phyloP scores from a whole-genome alignment of 2,888 invertebrate genomes.

The Bibio marci region DNA sequence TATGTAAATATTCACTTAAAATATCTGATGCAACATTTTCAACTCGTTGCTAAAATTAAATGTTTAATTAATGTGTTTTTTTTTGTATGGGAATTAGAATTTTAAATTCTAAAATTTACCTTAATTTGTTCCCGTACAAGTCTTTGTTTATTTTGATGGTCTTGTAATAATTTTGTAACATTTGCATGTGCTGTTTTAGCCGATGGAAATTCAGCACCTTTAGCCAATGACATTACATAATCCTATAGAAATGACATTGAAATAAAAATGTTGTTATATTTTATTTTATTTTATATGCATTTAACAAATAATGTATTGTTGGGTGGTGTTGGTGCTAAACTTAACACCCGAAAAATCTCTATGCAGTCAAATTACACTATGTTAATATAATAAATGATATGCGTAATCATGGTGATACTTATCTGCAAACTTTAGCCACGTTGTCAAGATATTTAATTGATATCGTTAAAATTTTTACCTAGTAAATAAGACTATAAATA shows the following conservation, averaged over 20 bases:
- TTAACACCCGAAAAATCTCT: too few species aligned
- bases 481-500: too few species aligned
- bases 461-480: too few species aligned
- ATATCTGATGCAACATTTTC: constrained; percentile 23
- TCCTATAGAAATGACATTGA: constrained; percentile 11
- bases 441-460: too few species aligned
- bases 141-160: constrained; percentile 18
- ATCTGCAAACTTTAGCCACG: too few species aligned
- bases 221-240: constrained; percentile 26
- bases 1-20: constrained; percentile 24
- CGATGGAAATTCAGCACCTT: constrained; percentile 14
- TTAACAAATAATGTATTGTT: not conserved
- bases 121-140: constrained; percentile 16
- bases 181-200: constrained; percentile 13
- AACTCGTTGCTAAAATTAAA: constrained; percentile 16
- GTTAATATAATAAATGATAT: too few species aligned
- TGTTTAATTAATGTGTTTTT: not conserved
- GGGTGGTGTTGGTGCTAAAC: not conserved
- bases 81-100: too few species aligned
- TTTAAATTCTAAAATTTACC: constrained; percentile 10
- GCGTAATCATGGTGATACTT: too few species aligned
- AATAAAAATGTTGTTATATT: not conserved
- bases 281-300: not conserved
- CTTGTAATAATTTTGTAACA: constrained; percentile 12
- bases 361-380: too few species aligned